These are phyloP conservation scores for Zygogramma bicolorata DNA, from an alignment of 2,888 invertebrate species.

Conservation along the genomic window DNA sequence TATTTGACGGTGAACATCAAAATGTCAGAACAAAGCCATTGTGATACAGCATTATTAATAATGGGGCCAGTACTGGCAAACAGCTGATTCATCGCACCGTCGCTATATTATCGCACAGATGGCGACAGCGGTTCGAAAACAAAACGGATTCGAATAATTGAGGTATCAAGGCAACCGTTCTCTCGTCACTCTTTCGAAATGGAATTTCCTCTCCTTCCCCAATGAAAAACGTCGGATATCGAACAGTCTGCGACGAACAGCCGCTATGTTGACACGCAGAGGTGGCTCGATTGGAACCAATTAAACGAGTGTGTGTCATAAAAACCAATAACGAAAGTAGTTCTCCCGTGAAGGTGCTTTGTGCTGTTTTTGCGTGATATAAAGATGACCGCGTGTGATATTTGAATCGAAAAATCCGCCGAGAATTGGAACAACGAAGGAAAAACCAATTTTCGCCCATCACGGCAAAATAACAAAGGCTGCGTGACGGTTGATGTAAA, in stretches of 20 bases:
- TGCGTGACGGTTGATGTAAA: background rate
- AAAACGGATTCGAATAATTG: background rate
- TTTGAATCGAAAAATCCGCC: background rate
- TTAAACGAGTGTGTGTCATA: background rate
- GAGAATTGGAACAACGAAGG: background rate
- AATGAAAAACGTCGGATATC: conserved; percentile 18
- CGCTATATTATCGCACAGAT: background rate
- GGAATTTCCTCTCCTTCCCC: conserved; percentile 15
- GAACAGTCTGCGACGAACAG: conserved; percentile 8
- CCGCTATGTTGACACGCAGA: background rate
- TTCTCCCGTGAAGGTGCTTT: no score
- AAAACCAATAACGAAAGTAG: background rate
- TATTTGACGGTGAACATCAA: no score
- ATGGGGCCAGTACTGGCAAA: background rate
- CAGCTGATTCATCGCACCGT: background rate
- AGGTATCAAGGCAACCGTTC: conserved; percentile 10
- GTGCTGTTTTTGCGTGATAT: background rate
- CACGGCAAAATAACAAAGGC: background rate
- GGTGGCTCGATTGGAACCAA: background rate
- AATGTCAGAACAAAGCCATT: no score
- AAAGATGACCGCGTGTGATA: background rate
- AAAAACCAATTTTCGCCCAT: background rate
- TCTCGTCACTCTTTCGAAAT: conserved; percentile 13
- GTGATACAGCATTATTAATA: no score
- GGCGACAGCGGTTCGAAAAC: background rate